These are phyloP conservation scores for Meles meles DNA, from an alignment of 2,113 vertebrate species.

Conservation along the genomic window DNA sequence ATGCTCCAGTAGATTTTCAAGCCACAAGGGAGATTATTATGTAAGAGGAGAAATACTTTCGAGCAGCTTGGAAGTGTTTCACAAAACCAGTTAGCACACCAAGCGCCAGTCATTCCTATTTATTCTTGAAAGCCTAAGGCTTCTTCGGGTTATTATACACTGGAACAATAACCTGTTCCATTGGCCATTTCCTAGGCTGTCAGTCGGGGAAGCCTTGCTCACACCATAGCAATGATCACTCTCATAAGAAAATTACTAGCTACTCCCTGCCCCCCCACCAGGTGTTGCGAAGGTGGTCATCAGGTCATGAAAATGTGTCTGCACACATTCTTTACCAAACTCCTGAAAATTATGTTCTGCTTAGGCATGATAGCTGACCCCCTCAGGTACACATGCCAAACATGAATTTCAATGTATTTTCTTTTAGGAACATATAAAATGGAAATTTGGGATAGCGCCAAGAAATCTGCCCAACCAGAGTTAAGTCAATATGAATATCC, in stretches of 20 bases:
- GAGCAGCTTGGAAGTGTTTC: not conserved
- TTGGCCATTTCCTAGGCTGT: not conserved
- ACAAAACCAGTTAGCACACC: not conserved
- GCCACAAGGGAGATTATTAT: not conserved
- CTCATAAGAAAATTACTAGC: not conserved
- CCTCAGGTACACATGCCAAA: not conserved
- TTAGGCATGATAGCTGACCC: not conserved
- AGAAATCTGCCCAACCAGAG: not conserved
- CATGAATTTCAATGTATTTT: not conserved
- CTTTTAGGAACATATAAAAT: not conserved
- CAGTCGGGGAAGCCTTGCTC: no score
- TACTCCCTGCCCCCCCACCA: not conserved
- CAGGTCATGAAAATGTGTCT: not conserved
- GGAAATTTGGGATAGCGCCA: not conserved
- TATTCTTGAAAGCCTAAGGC: not conserved
- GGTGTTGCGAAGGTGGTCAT: not conserved
- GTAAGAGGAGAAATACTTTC: not conserved
- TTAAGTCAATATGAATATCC: accelerated
- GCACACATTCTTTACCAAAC: not conserved
- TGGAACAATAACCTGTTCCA: not conserved
- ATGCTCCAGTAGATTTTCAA: not conserved
- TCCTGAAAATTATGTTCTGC: not conserved
- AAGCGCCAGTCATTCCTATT: not conserved
- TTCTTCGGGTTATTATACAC: not conserved
- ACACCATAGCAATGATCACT: not conserved